Conservation (phyloP, 1,140 invertebrate species). For the Megalopta genalis region DNA sequence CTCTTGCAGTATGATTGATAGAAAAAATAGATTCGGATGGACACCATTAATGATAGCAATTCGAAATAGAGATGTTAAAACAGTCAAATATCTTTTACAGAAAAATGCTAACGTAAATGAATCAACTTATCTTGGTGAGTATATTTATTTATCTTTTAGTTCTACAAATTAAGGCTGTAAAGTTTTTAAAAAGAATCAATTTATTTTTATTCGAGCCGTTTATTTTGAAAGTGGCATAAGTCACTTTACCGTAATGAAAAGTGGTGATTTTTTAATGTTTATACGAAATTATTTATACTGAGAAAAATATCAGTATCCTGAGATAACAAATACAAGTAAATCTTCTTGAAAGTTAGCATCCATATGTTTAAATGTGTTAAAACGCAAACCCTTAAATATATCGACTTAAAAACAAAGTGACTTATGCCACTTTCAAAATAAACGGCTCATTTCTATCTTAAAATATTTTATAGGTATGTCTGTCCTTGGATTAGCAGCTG, state of each 20-base stretch:
- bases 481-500: constrained; percentile 69
- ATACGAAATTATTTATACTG: no score
- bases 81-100: constrained; percentile 75
- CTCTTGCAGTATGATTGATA: constrained; percentile 49
- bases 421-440: no score
- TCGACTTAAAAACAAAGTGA: no score
- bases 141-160: neutral
- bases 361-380: no score
- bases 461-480: constrained; percentile 67
- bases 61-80: constrained; percentile 76
- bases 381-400: no score
- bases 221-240: no score
- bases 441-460: neutral
- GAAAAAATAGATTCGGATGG: constrained; percentile 79
- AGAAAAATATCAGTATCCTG: no score
- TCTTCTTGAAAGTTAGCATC: no score
- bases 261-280: no score
- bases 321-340: no score
- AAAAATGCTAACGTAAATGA: constrained; percentile 73
- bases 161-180: neutral
- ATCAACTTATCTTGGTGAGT: constrained; percentile 78
- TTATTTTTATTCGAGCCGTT: no score
- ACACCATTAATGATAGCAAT: constrained; percentile 81
- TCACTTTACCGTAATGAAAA: no score
- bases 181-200: neutral